phyloP scores from a whole-genome alignment of 1,140 invertebrate genomes.

The Rhopalosiphum padi region DNA sequence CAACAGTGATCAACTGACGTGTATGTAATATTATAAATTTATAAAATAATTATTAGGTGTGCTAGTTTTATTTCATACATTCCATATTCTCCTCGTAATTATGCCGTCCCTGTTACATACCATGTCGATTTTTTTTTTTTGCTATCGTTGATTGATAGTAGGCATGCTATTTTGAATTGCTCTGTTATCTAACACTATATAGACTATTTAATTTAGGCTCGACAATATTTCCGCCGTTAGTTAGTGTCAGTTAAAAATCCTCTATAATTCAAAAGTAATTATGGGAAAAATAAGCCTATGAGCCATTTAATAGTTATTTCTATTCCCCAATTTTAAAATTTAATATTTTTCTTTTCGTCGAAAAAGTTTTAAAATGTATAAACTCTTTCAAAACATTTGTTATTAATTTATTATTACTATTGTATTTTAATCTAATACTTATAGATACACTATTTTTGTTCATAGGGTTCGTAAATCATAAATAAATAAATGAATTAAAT shows the following conservation, averaged over 20 bases:
- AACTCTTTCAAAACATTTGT: not conserved
- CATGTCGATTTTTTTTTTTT: not conserved
- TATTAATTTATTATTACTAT: not conserved
- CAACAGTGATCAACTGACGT: too few species aligned
- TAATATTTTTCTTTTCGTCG: not conserved
- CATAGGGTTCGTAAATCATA: not conserved
- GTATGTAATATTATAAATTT: too few species aligned
- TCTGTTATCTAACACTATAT: not conserved
- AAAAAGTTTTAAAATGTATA: not conserved
- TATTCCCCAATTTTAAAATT: not conserved
- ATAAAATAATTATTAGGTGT: too few species aligned
- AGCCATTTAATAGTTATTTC: not conserved
- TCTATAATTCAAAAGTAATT: too few species aligned
- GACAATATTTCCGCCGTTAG: not conserved
- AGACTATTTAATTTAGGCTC: not conserved
- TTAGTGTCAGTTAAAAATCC: not conserved
- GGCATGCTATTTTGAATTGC: not conserved
- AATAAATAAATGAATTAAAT: not conserved
- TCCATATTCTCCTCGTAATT: not conserved
- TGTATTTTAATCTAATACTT: not conserved
- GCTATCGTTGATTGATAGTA: not conserved
- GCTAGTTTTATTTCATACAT: too few species aligned
- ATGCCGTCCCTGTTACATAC: not conserved
- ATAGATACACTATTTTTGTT: not conserved
- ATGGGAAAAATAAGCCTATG: not conserved